Base-by-base conservation (phyloP, 1,140 invertebrate genomes). In the Melanaphis sacchari region DNA sequence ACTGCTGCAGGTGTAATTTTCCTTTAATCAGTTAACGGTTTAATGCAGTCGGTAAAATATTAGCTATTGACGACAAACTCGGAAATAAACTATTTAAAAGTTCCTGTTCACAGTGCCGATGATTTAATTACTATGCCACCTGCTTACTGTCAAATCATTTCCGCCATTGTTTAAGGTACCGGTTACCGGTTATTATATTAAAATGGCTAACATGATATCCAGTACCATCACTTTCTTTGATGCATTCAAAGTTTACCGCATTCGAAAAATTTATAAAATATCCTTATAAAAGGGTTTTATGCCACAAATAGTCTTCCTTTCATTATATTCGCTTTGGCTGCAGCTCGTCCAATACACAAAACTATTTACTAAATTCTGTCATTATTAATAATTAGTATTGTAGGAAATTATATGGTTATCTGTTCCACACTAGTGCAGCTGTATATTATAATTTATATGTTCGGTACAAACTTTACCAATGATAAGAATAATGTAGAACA, bases 381-480 rank as follows among this genome's bases (percentile, higher is more conserved):
- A 76, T 76, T n/a, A 76, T 76, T 76, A 76, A n/a, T 76, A 76
- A n/a, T 76, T 76, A 76, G 36, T n/a, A n/a, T 76, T 76, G 59
- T 66, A 49, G 36, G 59, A 76, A 76, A 76, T 76, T n/a, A 76
- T 18, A 36, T 76, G 59, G n/a, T 76, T 18, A 76, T 76, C 59
- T 76, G 59, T 76, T 76, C 11, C 31, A 18, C n/a, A n/a, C 59
- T n/a, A n/a, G 59, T 76, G 15, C 59, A 18, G 31, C 11, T 76
- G 59, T 76, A 76, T n/a, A 18, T 76, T n/a, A 76, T 76, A 76
- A n/a, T n/a, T n/a, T n/a, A n/a, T n/a, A n/a, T n/a, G 4, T 76
- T 76, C 31, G 11, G n/a, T 76, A 76, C 59, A 76, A 76, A 76
- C 59, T 76, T 76, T n/a, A n/a, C 59, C n/a, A 18, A 4, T 36